Conservation (phyloP, 2,113 vertebrate species). For the Coturnix japonica region DNA sequence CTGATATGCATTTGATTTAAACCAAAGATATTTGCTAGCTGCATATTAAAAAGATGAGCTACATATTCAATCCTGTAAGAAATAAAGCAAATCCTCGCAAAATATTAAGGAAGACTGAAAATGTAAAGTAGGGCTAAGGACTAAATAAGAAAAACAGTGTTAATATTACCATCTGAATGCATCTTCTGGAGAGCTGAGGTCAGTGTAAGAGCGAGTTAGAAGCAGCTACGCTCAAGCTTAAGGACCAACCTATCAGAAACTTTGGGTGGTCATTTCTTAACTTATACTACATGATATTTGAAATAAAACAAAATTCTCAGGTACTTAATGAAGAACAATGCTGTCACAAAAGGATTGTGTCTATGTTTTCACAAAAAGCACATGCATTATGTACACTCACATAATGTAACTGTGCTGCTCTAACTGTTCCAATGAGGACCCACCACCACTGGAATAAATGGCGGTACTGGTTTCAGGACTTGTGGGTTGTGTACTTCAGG, state of each 20-base stretch:
- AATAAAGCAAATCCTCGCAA: neutral
- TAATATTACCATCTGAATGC: neutral
- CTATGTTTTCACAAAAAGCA: neutral
- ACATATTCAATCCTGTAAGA: accelerated
- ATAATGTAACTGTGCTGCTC: too few relatives aligned
- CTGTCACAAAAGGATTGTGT: neutral
- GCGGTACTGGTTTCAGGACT: neutral
- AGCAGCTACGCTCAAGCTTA: neutral
- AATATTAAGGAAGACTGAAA: neutral
- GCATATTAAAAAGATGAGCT: neutral
- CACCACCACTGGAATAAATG: neutral
- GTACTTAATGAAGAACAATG: neutral
- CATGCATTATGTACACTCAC: too few relatives aligned
- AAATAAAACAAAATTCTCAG: neutral
- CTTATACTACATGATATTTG: neutral
- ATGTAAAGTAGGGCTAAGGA: neutral
- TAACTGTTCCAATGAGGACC: neutral
- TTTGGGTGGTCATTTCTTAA: neutral
- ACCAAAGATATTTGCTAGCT: neutral
- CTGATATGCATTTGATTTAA: neutral
- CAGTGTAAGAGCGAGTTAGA: neutral
- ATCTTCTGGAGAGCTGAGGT: neutral
- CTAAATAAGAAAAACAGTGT: neutral
- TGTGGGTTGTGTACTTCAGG: neutral
- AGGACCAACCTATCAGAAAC: neutral